Conservation (phyloP, 2,888 invertebrate genomes). For the Aplocera efformata region DNA sequence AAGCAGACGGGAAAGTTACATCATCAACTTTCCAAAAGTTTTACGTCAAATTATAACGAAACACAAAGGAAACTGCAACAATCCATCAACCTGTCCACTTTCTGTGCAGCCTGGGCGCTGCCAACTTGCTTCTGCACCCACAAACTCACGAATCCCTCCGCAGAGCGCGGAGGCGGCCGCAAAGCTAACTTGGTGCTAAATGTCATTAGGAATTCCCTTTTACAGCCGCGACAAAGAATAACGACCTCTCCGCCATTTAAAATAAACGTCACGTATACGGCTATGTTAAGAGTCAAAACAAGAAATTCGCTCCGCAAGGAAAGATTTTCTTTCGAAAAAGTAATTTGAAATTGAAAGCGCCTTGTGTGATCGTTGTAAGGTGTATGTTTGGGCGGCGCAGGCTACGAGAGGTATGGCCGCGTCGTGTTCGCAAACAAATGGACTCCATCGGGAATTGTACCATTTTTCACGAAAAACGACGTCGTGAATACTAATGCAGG, state of each 20-base stretch:
- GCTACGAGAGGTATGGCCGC: constrained; percentile 13
- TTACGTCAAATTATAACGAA: constrained; percentile 43
- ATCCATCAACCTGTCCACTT: constrained; percentile 63
- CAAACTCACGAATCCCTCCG: constrained; percentile 12
- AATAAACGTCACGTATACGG: constrained; percentile 33
- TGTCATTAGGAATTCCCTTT: constrained; percentile 43
- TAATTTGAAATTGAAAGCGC: background rate
- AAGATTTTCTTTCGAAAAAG: background rate
- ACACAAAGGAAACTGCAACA: constrained; percentile 45
- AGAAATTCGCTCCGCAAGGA: constrained; percentile 18
- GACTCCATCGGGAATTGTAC: constrained; percentile 46
- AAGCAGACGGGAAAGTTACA: no score
- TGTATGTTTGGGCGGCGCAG: no score
- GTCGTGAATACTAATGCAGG: constrained; percentile 51
- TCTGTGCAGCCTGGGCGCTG: constrained; percentile 30
- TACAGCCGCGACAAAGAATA: constrained; percentile 32
- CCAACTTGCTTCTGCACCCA: constrained; percentile 42
- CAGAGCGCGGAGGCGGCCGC: constrained; percentile 32
- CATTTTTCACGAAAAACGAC: constrained; percentile 60
- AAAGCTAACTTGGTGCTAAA: constrained; percentile 42
- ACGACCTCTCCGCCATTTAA: constrained; percentile 27
- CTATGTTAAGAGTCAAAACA: constrained; percentile 33
- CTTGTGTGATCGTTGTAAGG: no score
- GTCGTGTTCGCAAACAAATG: constrained; percentile 39
- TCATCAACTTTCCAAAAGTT: constrained; percentile 8